Percentiles rank a stretch among this genome's conserved stretches.
phyloP scores from a whole-genome alignment of 2,888 invertebrate species.

The Diarsia rubi region DNA sequence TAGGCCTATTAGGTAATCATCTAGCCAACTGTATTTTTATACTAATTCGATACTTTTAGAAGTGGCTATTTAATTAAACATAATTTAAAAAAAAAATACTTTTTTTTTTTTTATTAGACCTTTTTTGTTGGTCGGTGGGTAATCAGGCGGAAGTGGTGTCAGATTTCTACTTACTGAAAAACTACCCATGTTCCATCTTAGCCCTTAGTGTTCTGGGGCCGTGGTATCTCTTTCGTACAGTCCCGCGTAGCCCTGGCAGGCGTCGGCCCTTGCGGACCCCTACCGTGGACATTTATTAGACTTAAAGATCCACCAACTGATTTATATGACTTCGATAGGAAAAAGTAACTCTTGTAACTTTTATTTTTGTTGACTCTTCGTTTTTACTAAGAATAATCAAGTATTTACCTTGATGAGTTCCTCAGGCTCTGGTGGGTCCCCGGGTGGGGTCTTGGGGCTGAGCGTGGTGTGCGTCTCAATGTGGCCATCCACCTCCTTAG shows the following conservation, averaged over 20 bases:
- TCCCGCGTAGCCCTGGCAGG: no score
- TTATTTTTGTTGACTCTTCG: not conserved
- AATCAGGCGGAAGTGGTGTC: no score
- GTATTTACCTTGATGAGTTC: constrained; percentile 94
- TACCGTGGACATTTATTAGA: no score
- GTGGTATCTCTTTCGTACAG: no score
- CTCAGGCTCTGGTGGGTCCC: constrained; percentile 98
- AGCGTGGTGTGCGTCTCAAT: constrained; percentile 94
- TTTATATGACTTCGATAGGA: not conserved
- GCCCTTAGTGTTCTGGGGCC: no score
- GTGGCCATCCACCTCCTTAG: constrained; percentile 92
- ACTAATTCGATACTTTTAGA: not conserved
- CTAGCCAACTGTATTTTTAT: not conserved
- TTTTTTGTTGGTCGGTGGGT: no score
- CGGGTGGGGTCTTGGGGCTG: constrained; percentile 95
- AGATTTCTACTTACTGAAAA: no score
- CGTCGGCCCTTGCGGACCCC: no score
- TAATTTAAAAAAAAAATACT: no score
- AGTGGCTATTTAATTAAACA: not conserved
- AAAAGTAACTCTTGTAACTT: not conserved
- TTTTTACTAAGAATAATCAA: not conserved
- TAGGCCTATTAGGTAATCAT: not conserved
- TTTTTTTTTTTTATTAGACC: not conserved
- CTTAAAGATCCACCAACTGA: constrained; percentile 70
- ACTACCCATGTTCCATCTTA: no score